Base-by-base conservation (phyloP, 2,888 invertebrate species). In the Drosophila subsilvestris region DNA sequence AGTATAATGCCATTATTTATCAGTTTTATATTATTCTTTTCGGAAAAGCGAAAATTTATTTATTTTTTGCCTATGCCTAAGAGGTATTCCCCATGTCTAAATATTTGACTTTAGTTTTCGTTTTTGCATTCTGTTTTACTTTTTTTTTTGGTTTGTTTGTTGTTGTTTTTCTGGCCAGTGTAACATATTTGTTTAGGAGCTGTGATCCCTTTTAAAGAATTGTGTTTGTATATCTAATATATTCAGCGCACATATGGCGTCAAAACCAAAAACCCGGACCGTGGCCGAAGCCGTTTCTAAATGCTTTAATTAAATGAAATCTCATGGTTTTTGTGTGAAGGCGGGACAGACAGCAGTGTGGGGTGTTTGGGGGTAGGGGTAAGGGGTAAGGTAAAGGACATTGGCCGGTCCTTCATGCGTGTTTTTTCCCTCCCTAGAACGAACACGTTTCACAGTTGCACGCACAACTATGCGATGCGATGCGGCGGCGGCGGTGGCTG, bases 161-260 rank as follows among this genome's bases (percentile, higher is more conserved):
- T 18, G 44, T 4, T 44, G 17, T 6, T 14, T 2, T 18, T 10
- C 7, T 69, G 74, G 77, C 49, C 65, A 76, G 56, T 59, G 53
- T 65, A 75, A 45, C 74, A 73, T 74, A 69, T 79, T 79, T 79
- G 67, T 77, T 79, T 79, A 79, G 79, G 78, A 51, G 47, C 70
- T 44, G 50, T 66, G 75, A 78, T 78, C 79, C 81, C 58, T 73
- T 78, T 63, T 73, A 80, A 81, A 65, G 60, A 68, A 65, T 65
- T 69, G 72, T 84, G 76, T 81, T 67, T 58, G 61, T 60, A 63
- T 72, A 83, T 82, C 87, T 87, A 87, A 82, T 82, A 85, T 87
- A 82, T 82, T 82, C 88, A 78, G 75, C 80, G 80, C 88, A 88
- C 83, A 83, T 88, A 88, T 83, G 83, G 83, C 86, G 88, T 79